Conservation (phyloP, 2,888 invertebrate genomes). For the Halocaridina rubra region DNA sequence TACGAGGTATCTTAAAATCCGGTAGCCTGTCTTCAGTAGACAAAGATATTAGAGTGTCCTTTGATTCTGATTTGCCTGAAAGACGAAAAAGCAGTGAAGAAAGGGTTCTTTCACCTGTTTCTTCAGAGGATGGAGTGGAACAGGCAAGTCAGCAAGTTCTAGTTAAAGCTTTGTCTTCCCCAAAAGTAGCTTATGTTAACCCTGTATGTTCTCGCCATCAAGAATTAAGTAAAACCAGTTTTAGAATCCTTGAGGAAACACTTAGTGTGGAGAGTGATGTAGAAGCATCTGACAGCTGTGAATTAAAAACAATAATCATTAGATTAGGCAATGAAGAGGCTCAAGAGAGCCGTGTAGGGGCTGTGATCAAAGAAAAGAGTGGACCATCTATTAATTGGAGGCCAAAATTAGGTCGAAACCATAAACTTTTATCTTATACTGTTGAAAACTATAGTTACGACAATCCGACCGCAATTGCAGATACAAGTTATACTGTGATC, state of each 20-base stretch:
- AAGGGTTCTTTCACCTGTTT: neutral
- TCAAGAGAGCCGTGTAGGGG: neutral
- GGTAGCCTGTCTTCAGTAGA: slow-evolving; percentile 21
- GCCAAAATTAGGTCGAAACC: slow-evolving; percentile 36
- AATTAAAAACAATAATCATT: slow-evolving; percentile 48
- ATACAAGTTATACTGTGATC: neutral
- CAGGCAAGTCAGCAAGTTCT: neutral
- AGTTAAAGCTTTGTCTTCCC: neutral
- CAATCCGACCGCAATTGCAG: slow-evolving; percentile 10
- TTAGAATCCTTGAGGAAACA: slow-evolving; percentile 44
- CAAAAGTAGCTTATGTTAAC: neutral
- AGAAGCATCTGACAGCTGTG: slow-evolving; percentile 45
- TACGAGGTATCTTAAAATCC: slow-evolving; percentile 39
- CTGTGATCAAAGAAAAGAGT: neutral
- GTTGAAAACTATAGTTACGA: neutral
- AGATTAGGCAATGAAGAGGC: slow-evolving; percentile 34
- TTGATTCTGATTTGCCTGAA: neutral
- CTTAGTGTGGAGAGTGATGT: slow-evolving; percentile 36
- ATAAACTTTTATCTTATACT: slow-evolving; percentile 8
- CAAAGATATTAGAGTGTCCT: slow-evolving; percentile 26
- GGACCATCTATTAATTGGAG: slow-evolving; percentile 36
- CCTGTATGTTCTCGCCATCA: neutral
- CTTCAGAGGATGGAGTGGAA: neutral
- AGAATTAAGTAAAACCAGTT: neutral
- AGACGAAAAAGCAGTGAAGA: neutral